Conservation (phyloP, 1,140 invertebrate species). For the Ridgeia piscesae region DNA sequence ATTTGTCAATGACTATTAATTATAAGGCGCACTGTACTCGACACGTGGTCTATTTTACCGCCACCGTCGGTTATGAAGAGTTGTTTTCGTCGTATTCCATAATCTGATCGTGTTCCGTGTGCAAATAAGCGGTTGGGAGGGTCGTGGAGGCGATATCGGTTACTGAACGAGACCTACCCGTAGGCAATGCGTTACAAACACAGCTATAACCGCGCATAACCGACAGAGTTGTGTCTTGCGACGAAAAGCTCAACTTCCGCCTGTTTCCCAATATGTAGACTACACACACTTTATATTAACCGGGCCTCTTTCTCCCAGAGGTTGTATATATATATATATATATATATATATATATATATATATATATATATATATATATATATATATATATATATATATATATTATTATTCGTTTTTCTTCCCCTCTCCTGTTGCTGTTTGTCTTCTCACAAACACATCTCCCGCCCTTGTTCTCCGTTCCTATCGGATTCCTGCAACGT, state of each 20-base stretch:
- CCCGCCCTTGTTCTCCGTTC: too few species aligned
- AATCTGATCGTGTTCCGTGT: background rate
- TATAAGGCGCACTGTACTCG: background rate
- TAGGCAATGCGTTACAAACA: background rate
- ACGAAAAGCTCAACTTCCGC: background rate
- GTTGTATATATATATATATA: too few species aligned
- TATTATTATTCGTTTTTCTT: too few species aligned
- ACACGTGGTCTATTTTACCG: background rate
- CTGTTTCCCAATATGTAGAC: too few species aligned
- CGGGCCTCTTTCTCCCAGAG: too few species aligned
- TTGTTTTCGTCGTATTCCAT: background rate
- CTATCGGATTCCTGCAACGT: too few species aligned
- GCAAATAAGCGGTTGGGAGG: background rate
- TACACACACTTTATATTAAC: too few species aligned
- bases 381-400: too few species aligned
- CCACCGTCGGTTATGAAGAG: background rate
- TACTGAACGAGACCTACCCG: background rate
- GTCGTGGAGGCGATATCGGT: background rate
- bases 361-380: too few species aligned
- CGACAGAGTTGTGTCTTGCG: background rate
- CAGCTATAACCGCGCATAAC: background rate
- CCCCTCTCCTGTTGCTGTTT: too few species aligned
- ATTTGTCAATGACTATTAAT: background rate
- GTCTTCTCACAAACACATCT: background rate
- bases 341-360: too few species aligned